These are phyloP conservation scores for Chymomyza fuscimana DNA, from an alignment of 2,888 invertebrate genomes.

Conservation along the genomic window DNA sequence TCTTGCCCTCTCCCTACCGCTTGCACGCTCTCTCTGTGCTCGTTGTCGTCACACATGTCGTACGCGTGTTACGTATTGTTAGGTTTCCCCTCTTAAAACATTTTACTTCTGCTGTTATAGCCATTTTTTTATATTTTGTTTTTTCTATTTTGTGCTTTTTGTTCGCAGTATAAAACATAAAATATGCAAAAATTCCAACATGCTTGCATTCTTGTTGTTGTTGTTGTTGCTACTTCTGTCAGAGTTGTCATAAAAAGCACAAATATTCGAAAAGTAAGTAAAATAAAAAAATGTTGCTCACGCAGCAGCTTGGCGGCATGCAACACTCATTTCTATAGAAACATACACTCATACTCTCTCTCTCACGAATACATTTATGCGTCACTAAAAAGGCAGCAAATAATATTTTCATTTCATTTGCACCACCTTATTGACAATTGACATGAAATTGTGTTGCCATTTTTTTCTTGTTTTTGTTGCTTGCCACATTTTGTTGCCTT, in stretches of 20 bases:
- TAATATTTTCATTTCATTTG: conserved; percentile 75
- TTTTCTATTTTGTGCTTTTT: conserved; percentile 17
- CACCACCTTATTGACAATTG: conserved; percentile 77
- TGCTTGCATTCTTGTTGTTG: conserved; percentile 38
- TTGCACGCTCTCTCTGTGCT: neutral
- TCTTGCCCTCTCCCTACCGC: conserved; percentile 13
- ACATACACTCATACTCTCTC: neutral
- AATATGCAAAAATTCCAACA: conserved; percentile 72
- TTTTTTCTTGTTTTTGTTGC: conserved; percentile 12
- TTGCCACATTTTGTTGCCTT: conserved; percentile 9
- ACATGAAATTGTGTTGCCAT: conserved; percentile 61
- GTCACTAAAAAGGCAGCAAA: conserved; percentile 38
- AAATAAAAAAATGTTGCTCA: conserved; percentile 8
- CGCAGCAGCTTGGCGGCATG: neutral
- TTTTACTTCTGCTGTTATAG: neutral
- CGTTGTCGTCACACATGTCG: conserved; percentile 59
- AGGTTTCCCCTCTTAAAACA: neutral
- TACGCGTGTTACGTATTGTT: conserved; percentile 60
- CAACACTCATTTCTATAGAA: conserved; percentile 21
- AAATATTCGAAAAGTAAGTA: conserved; percentile 13
- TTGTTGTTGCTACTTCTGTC: conserved; percentile 32
- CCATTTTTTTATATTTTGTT: conserved; percentile 38
- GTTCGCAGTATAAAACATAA: conserved; percentile 54
- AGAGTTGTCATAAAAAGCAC: conserved; percentile 51
- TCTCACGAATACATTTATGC: conserved; percentile 13